Base-by-base conservation (phyloP, 2,888 invertebrate species). In the Phorcus lineatus region DNA sequence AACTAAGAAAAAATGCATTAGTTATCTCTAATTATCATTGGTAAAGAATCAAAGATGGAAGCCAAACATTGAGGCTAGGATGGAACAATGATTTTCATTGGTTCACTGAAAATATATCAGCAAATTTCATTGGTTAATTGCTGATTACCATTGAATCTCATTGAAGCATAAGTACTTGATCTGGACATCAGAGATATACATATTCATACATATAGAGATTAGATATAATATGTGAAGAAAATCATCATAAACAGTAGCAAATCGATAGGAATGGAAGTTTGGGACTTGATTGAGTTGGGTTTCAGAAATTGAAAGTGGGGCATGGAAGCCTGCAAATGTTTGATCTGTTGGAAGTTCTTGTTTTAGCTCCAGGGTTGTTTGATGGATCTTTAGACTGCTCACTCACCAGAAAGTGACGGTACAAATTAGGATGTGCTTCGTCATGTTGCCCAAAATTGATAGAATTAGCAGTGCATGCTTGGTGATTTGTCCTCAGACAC, bases 361-460 rank as follows among this genome's bases (percentile, higher is more conserved):
- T 4, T 47, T 62, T 62, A 28, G 62, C 62, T 62, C 28, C 24
- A 16, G 62, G 28, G 28, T 62, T 62, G 13, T 62, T n/a, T 62
- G 70, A 70, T 70, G 70, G 19, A 70, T 70, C 40, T 70, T 3
- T 13, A 19, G 24, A 40, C 19, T 40, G 40, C 31, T 31, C 36
- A 70, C 31, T 31, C 70, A 31, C 70, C 70, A 70, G 70, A 70
- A 70, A 70, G 28, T 70, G 70, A 70, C 70, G n/a, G 70, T 17
- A 17, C 31, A 70, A 70, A 70, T 70, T 70, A 70, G 70, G 31
- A 70, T 70, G 70, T 31, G 70, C 70, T 70, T 31, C 70, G 40
- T 70, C 70, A 70, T 70, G 70, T 70, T 70, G 70, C 17, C 40
- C 16, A 17, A 70, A 70, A 70, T 70, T 70, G 70, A 70, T 70